Conservation (phyloP, 1,140 invertebrate genomes). For the Agrilus planipennis region DNA sequence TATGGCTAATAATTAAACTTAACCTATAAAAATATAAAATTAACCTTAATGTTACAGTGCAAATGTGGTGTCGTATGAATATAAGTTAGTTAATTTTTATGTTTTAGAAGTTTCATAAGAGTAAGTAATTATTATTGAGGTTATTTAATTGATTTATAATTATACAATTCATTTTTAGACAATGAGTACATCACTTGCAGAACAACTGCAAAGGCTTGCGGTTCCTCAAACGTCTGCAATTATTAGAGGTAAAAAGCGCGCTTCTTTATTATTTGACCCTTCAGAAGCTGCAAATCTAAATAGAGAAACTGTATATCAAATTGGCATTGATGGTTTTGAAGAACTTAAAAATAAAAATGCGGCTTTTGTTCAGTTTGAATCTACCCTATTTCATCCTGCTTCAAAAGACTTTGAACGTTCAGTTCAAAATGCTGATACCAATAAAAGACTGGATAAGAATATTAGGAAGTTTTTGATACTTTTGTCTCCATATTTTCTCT, state of each 20-base stretch:
- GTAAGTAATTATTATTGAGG: too few species aligned
- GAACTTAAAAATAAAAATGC: conserved; percentile 64
- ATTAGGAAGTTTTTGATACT: conserved; percentile 72
- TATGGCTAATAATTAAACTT: too few species aligned
- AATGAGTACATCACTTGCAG: conserved; percentile 62
- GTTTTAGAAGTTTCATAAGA: too few species aligned
- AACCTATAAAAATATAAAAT: too few species aligned
- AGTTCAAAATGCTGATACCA: conserved; percentile 60
- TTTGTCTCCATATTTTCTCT: conserved; percentile 76
- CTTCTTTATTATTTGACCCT: conserved; percentile 78
- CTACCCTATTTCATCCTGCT: conserved; percentile 61
- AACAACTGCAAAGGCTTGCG: conserved; percentile 69
- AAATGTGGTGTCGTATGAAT: too few species aligned
- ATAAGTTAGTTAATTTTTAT: too few species aligned
- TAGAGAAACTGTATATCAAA: conserved; percentile 68
- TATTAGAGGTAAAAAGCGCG: conserved; percentile 52
- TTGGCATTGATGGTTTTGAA: conserved; percentile 72
- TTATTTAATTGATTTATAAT: too few species aligned
- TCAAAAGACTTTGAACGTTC: conserved; percentile 68
- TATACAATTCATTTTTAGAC: conserved; percentile 1
- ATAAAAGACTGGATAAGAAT: conserved; percentile 58
- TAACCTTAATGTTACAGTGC: too few species aligned
- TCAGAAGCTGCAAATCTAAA: conserved; percentile 79
- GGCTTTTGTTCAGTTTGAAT: conserved; percentile 59
- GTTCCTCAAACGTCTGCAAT: conserved; percentile 65